Evolutionary conservation across 2,888 invertebrate genomes (phyloP), one percentile per base, ranked within the genome.

Genomic region (Dysmachus trigonus): DNA sequence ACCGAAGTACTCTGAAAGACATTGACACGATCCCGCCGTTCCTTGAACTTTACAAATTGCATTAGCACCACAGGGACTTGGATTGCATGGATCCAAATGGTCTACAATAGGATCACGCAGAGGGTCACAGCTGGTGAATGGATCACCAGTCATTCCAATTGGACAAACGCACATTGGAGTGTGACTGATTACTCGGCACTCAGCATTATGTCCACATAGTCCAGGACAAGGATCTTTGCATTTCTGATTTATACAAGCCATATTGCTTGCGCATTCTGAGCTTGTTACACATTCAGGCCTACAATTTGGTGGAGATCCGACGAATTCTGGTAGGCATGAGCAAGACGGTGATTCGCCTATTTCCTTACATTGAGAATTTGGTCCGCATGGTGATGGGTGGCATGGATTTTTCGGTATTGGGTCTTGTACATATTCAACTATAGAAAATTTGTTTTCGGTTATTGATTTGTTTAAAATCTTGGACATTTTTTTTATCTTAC

Each of bases 161-260:
- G 91, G 89, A 89, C 94, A 94, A 22, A 91, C 91, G 89, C 94
- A 94, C 89, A 93, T 92, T 15, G 94, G 94, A 13, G 92, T 93
- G 89, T 95, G 95, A 87, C 94, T 94, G 15, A 94, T 92, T 2
- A 94, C 94, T 87, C 91, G 92, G 87, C 95, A 95, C 27, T 91
- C 76, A 15, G 95, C 94, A 88, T 93, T 92, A 30, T 91, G 89
- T 18, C 94, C 94, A 88, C 95, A 95, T 89, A 95, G 93, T 18
- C 95, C 95, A 47, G 93, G 93, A 89, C 96, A 96, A 72, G 96
- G 96, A 91, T 96, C 95, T 86, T 93, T 93, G 90, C 96, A 96
- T 91, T 94, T 94, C 89, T 95, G 94, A 89, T 94, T 94, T 72
- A 95, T 94, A 90, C 96, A 96, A 51, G 96, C 95, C 90, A 93